phyloP scores from a whole-genome alignment of 2,888 invertebrate genomes.

The Deroplatys truncata region DNA sequence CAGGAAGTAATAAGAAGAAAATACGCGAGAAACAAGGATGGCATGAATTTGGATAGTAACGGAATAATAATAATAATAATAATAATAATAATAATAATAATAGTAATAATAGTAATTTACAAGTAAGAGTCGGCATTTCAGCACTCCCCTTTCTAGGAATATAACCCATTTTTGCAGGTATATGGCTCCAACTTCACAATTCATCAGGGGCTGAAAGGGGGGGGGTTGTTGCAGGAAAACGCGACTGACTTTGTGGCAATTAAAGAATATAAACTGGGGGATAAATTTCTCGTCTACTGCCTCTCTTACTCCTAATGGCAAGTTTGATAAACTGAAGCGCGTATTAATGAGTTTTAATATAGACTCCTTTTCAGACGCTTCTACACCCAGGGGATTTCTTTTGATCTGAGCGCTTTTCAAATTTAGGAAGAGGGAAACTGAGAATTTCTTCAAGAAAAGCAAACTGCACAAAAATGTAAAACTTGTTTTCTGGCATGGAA shows the following conservation, averaged over 20 bases:
- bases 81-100: too few relatives aligned
- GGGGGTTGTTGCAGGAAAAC: background rate
- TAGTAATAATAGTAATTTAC: too few relatives aligned
- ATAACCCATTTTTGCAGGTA: background rate
- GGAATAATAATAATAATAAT: too few relatives aligned
- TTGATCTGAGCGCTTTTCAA: background rate
- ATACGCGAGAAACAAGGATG: too few relatives aligned
- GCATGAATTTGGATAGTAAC: too few relatives aligned
- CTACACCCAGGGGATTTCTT: background rate
- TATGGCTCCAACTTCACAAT: background rate
- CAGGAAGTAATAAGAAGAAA: too few relatives aligned
- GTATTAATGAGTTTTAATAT: background rate
- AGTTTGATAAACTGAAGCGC: background rate
- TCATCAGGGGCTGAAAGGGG: background rate
- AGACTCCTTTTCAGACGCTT: background rate
- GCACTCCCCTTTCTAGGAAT: background rate
- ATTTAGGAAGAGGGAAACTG: background rate
- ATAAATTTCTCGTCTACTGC: background rate
- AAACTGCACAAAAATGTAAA: background rate
- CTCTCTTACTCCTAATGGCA: background rate
- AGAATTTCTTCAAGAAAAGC: background rate
- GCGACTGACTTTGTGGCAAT: constrained; percentile 1
- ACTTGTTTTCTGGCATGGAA: background rate
- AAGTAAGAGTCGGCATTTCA: too few relatives aligned
- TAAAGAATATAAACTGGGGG: constrained; percentile 1